These are phyloP conservation scores for Australoheros scitulus DNA, from an alignment of 2,113 vertebrate species.

Conservation along the genomic window DNA sequence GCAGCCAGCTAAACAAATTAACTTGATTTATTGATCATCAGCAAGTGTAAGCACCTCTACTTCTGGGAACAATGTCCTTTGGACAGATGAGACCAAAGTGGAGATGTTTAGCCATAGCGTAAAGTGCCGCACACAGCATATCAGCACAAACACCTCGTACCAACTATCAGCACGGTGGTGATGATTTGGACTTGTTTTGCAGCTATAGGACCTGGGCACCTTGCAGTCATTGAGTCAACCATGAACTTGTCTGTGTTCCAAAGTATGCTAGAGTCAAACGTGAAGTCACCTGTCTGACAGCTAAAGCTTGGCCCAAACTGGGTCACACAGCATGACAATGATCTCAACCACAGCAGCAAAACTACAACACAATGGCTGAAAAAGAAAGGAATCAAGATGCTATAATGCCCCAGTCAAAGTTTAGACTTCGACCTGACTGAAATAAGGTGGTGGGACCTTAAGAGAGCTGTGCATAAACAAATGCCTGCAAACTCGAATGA, in stretches of 20 bases:
- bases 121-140: too few species aligned
- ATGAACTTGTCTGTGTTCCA: accelerated
- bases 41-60: neutral
- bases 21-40: neutral
- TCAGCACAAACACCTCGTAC: too few species aligned
- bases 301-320: neutral
- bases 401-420: neutral
- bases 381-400: neutral
- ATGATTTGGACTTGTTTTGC: neutral
- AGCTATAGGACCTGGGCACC: neutral
- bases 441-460: neutral
- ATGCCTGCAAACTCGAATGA: neutral
- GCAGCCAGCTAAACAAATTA: neutral
- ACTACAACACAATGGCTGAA: neutral
- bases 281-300: neutral
- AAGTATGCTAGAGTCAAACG: neutral
- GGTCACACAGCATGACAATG: neutral
- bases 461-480: neutral
- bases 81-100: too few species aligned
- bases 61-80: too few species aligned
- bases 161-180: neutral
- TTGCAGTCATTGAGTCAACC: neutral
- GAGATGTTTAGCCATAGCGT: too few species aligned
- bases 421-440: neutral
- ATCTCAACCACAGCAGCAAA: neutral